phyloP scores from a whole-genome alignment of 92 coral and sea anemone genomes.

The Phenganax stokvisi region DNA sequence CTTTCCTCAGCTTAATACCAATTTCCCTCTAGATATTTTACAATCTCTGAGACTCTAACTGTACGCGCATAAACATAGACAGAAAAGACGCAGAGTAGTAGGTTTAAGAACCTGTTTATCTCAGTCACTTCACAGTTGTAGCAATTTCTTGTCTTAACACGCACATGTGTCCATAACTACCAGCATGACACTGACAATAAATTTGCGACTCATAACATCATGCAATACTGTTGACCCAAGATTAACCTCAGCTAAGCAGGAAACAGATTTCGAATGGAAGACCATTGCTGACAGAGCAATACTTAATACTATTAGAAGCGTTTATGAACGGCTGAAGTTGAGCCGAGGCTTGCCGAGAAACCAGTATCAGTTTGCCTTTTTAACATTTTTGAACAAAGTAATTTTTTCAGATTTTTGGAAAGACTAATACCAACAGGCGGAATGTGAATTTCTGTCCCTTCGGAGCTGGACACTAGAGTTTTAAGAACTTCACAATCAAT shows the following conservation, averaged over 20 bases:
- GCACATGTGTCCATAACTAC: background rate
- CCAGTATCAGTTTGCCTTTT: no score
- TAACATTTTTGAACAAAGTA: no score
- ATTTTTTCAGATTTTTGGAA: no score
- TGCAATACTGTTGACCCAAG: constrained; percentile 20
- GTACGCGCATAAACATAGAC: background rate
- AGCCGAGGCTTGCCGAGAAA: no score
- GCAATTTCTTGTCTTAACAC: constrained; percentile 7
- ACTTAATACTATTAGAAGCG: constrained; percentile 5
- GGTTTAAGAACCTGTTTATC: constrained; percentile 1
- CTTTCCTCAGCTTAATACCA: no score
- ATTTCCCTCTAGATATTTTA: no score
- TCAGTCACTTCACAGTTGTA: constrained; percentile 16
- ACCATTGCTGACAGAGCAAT: constrained; percentile 7
- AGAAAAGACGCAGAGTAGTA: no score
- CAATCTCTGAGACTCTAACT: background rate
- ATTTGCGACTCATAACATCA: constrained; percentile 15
- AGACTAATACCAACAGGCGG: no score
- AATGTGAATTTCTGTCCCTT: no score
- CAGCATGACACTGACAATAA: constrained; percentile 18
- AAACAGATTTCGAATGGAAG: constrained; percentile 19
- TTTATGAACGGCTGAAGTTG: no score
- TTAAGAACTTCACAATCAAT: no score
- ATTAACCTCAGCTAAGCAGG: constrained; percentile 29
- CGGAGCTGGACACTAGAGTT: no score